A percentile compares a stretch with the other conserved stretches of the same genome.
Evolutionary conservation across 2,888 invertebrate genomes (phyloP).

Genomic region (Elysia crispata): DNA sequence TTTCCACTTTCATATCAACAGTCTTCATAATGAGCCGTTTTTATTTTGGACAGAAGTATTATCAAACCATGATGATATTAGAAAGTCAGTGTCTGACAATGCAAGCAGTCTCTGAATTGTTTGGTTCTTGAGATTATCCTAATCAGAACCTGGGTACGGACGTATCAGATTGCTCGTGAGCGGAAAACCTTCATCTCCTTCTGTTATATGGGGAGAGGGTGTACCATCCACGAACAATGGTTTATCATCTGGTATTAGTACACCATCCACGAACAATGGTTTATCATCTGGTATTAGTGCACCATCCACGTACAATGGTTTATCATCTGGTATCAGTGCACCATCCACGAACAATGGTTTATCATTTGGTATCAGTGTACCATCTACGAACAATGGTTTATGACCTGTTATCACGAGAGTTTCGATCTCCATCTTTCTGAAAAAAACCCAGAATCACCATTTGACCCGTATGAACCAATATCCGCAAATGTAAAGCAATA

Average conservation of each 20-base stretch:
- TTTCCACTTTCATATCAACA: not conserved
- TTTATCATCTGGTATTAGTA: no score
- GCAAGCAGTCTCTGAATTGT: not conserved
- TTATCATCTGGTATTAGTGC: no score
- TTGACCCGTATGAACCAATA: no score
- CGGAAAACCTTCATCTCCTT: not conserved
- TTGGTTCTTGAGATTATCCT: not conserved
- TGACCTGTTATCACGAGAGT: not conserved
- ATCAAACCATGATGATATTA: no score
- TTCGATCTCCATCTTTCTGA: not conserved
- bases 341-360: no score
- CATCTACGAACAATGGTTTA: not conserved
- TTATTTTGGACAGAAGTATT: conserved; percentile 2
- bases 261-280: no score
- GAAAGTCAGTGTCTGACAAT: not conserved
- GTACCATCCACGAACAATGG: no score
- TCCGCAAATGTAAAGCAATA: conserved; percentile 1
- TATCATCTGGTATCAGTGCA: no score
- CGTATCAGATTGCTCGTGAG: no score
- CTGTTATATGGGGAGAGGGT: not conserved
- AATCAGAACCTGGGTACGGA: not conserved
- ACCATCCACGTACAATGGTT: no score
- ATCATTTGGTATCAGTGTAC: no score
- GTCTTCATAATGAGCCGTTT: not conserved
- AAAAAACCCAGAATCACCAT: not conserved